These are phyloP conservation scores for Dilophus febrilis DNA, from an alignment of 2,888 invertebrate genomes.

Conservation along the genomic window DNA sequence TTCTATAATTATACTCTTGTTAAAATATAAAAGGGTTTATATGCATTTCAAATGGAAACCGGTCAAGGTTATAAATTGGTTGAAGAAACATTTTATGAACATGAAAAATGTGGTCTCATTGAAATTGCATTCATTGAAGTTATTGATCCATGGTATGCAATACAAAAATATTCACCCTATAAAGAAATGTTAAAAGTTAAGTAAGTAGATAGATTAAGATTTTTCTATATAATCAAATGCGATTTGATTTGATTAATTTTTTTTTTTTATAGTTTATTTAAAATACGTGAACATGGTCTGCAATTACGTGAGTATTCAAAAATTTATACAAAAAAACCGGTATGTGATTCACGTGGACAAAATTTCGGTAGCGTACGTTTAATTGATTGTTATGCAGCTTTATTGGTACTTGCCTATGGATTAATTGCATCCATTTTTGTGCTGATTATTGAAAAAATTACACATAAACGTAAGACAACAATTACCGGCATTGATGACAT, in stretches of 20 bases:
- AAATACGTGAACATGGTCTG: constrained; percentile 32
- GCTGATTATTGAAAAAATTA: constrained; percentile 8
- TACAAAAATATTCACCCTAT: constrained; percentile 23
- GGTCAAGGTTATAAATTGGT: constrained; percentile 16
- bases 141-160: constrained; percentile 21
- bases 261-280: constrained; percentile 8
- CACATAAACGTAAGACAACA: too few relatives aligned
- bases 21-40: too few relatives aligned
- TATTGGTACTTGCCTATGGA: constrained; percentile 8
- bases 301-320: constrained; percentile 28
- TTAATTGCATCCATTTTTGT: constrained; percentile 5
- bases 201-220: too few relatives aligned
- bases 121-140: constrained; percentile 20
- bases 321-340: constrained; percentile 33
- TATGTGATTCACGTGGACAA: constrained; percentile 27
- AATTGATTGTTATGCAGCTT: constrained; percentile 27
- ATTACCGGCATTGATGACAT: too few relatives aligned
- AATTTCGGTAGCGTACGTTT: constrained; percentile 33
- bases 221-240: too few relatives aligned
- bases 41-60: constrained; percentile 50
- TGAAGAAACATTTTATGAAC: constrained; percentile 14
- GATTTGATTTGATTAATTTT: too few relatives aligned
- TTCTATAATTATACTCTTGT: too few relatives aligned
- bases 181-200: constrained; percentile 26
- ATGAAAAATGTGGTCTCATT: constrained; percentile 16